Evolutionary conservation across 2,888 invertebrate genomes (phyloP).

Genomic region (Hyposoter didymator): DNA sequence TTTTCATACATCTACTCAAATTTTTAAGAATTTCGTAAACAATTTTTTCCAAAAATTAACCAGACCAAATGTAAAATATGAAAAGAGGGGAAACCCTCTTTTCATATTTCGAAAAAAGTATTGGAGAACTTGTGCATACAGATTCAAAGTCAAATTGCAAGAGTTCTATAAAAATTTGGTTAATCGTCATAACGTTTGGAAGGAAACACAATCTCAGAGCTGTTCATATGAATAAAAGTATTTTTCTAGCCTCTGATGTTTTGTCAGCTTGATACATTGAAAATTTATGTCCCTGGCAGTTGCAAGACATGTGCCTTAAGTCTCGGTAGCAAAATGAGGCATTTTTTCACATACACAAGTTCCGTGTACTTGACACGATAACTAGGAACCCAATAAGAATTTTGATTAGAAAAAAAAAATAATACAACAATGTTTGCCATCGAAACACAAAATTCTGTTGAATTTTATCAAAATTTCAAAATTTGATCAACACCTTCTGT

Average conservation of each 20-base stretch:
- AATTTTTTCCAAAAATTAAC: neutral
- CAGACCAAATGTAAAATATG: too few relatives aligned
- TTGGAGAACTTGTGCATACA: neutral
- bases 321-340: too few relatives aligned
- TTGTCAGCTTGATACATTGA: neutral
- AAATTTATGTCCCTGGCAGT: neutral
- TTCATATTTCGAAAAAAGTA: neutral
- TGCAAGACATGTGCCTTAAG: too few relatives aligned
- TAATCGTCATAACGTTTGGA: neutral
- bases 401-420: too few relatives aligned
- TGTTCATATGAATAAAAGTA: neutral
- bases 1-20: neutral
- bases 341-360: too few relatives aligned
- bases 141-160: neutral
- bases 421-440: too few relatives aligned
- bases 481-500: too few relatives aligned
- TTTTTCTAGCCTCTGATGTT: neutral
- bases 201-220: neutral
- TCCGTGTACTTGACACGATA: too few relatives aligned
- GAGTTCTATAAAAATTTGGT: neutral
- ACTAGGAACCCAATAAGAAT: too few relatives aligned
- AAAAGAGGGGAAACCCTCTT: too few relatives aligned
- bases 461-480: too few relatives aligned
- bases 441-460: too few relatives aligned
- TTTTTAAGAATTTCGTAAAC: neutral